phyloP scores from a whole-genome alignment of 2,113 vertebrate species.

The Hyperoodon ampullatus region DNA sequence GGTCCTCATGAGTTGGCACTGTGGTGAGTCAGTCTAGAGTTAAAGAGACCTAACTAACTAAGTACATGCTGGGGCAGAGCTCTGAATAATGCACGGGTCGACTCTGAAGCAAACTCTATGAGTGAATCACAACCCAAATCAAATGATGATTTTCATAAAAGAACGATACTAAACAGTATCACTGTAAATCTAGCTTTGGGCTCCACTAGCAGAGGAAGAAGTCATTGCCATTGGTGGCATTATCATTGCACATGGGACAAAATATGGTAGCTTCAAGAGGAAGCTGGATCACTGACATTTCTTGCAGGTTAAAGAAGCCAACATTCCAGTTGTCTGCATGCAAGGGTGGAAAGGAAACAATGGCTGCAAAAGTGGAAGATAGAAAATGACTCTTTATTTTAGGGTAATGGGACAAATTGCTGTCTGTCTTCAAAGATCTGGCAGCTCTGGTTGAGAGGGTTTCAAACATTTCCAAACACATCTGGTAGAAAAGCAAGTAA shows the following conservation, averaged over 20 bases:
- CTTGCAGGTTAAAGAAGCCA: neutral
- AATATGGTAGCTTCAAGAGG: neutral
- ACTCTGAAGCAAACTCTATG: neutral
- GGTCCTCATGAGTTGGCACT: neutral
- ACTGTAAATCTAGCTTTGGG: neutral
- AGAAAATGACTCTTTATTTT: conserved; percentile 42
- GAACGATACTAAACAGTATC: neutral
- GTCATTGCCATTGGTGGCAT: neutral
- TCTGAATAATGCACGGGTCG: neutral
- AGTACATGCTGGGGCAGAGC: neutral
- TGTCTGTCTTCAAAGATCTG: neutral
- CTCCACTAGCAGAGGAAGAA: neutral
- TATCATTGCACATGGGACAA: neutral
- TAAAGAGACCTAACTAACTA: neutral
- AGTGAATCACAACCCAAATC: neutral
- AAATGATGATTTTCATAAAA: neutral
- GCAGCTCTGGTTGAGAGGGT: neutral
- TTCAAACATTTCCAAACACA: neutral
- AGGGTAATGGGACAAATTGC: neutral
- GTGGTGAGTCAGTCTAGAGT: neutral
- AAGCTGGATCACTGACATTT: neutral
- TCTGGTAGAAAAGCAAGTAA: neutral
- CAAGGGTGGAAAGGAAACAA: neutral
- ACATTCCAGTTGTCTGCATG: neutral
- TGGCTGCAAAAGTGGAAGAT: neutral